Conservation (phyloP, 2,113 vertebrate species). For the Mesoclemmys tuberculata region DNA sequence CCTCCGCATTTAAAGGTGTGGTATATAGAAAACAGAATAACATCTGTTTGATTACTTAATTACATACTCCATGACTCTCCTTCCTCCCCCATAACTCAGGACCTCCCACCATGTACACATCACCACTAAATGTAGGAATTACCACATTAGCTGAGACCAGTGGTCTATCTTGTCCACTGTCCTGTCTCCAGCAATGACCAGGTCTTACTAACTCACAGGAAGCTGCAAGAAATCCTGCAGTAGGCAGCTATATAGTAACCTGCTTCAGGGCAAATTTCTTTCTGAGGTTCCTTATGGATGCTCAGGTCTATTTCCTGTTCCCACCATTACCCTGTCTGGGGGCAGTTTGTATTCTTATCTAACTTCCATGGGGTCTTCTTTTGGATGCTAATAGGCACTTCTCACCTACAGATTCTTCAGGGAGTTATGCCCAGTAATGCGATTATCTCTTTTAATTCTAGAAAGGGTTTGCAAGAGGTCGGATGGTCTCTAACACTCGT, state of each 20-base stretch:
- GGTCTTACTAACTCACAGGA: not conserved
- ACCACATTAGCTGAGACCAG: not conserved
- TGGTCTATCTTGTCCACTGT: not conserved
- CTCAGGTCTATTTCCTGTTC: not conserved
- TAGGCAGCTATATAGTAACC: not conserved
- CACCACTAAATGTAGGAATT: not conserved
- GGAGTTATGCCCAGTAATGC: not conserved
- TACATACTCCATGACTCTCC: not conserved
- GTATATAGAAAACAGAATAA: not conserved
- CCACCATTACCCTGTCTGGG: not conserved
- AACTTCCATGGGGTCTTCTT: not conserved
- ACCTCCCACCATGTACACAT: not conserved
- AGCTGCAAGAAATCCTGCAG: not conserved
- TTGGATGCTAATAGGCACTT: not conserved
- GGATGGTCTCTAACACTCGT: not conserved
- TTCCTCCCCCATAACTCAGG: not conserved
- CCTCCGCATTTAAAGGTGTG: not conserved
- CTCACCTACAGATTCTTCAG: not conserved
- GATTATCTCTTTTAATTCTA: not conserved
- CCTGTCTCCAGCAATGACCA: not conserved
- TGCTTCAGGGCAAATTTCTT: not conserved
- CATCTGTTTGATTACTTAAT: fast-evolving
- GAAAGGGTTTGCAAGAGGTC: not conserved
- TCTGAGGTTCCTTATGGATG: not conserved
- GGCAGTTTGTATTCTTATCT: not conserved